These are phyloP conservation scores for Chrysaora quinquecirrha DNA, from an alignment of 30 jellyfish, hydroid and myxozoan species.

Conservation along the genomic window DNA sequence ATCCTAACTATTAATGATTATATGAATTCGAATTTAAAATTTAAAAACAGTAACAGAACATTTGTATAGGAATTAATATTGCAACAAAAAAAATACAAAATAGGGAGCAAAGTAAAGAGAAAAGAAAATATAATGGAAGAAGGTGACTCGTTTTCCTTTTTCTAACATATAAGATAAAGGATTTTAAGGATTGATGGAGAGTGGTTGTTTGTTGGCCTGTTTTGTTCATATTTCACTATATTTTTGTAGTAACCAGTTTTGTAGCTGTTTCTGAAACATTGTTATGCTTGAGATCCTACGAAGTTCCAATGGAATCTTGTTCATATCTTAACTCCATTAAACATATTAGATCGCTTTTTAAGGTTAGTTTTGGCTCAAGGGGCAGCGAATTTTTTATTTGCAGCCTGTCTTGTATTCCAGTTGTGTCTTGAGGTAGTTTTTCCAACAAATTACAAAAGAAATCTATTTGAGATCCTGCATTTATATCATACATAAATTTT, in stretches of 20 bases:
- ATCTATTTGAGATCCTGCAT: constrained; percentile 18
- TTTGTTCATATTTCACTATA: neutral
- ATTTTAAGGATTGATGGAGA: too few species aligned
- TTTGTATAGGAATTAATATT: too few species aligned
- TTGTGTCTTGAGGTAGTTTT: constrained; percentile 24
- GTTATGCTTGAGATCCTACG: neutral
- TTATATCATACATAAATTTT: constrained; percentile 28
- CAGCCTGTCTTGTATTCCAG: constrained; percentile 24
- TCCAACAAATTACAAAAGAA: neutral
- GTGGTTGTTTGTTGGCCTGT: too few species aligned
- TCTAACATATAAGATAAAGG: too few species aligned
- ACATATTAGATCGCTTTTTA: constrained; percentile 64
- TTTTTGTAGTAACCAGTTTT: neutral
- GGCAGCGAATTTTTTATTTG: constrained; percentile 21
- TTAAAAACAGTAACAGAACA: too few species aligned
- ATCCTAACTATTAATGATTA: too few species aligned
- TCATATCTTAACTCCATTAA: constrained; percentile 67
- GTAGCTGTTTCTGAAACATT: neutral
- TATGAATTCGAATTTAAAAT: too few species aligned
- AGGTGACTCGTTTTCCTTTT: too few species aligned
- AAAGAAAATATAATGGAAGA: too few species aligned
- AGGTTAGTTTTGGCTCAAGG: constrained; percentile 38
- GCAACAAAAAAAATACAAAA: too few species aligned
- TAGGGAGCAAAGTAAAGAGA: too few species aligned
- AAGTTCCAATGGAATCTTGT: constrained; percentile 41